A percentile compares a stretch with the other conserved stretches of the same genome.
Evolutionary conservation across 2,888 invertebrate species (phyloP).

Genomic region (Perithous albicinctus): DNA sequence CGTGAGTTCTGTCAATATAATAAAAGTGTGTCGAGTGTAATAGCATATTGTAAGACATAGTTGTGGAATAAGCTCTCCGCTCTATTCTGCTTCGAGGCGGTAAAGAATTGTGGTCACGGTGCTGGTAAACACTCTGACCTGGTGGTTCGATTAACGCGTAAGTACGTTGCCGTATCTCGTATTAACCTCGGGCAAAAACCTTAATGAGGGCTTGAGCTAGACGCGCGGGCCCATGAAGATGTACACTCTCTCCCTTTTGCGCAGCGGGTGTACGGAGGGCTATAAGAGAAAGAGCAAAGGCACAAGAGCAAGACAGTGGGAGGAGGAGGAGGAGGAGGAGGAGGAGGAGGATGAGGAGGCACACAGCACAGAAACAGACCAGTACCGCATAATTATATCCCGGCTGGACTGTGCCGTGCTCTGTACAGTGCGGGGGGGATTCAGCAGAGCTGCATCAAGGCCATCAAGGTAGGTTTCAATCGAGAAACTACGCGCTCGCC

Average conservation of each 20-base stretch:
- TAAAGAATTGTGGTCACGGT: conserved; percentile 50
- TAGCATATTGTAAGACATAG: neutral
- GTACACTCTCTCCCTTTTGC: conserved; percentile 54
- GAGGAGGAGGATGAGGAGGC: conserved; percentile 33
- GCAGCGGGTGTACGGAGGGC: conserved; percentile 11
- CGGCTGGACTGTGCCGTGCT: conserved; percentile 54
- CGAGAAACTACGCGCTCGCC: conserved; percentile 68
- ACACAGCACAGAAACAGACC: conserved; percentile 66
- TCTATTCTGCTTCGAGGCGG: conserved; percentile 1
- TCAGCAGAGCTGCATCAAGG: conserved; percentile 65
- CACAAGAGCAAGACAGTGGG: conserved; percentile 48
- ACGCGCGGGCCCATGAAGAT: conserved; percentile 67
- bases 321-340: conserved; percentile 35
- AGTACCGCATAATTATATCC: conserved; percentile 71
- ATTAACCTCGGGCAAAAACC: conserved; percentile 70
- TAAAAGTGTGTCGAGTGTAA: neutral
- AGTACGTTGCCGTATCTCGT: conserved; percentile 69
- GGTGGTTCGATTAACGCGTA: conserved; percentile 71
- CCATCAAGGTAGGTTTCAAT: conserved; percentile 71
- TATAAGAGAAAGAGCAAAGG: conserved; percentile 54
- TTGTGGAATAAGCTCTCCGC: neutral
- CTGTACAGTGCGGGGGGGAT: conserved; percentile 47
- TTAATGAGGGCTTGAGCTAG: conserved; percentile 69
- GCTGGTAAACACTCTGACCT: conserved; percentile 65
- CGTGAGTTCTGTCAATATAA: neutral